These are phyloP conservation scores for Hoplias malabaricus DNA, from an alignment of 2,113 vertebrate genomes.

Conservation along the genomic window DNA sequence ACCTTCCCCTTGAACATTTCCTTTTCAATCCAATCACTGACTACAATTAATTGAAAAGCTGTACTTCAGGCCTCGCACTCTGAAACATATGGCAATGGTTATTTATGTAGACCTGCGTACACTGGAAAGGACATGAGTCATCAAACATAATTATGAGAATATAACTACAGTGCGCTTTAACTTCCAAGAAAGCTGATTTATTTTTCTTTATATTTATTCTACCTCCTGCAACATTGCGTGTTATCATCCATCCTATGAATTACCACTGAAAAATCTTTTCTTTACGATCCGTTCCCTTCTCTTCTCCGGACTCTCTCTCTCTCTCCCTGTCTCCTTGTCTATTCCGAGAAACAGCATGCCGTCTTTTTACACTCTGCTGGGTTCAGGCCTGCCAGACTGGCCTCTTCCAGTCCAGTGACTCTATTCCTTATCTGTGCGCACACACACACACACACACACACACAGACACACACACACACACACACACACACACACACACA, in stretches of 20 bases:
- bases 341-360: conserved; percentile 60
- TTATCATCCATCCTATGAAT: neutral
- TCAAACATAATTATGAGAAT: neutral
- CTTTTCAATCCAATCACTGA: neutral
- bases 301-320: neutral
- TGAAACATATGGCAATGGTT: neutral
- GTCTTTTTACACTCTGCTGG: conserved; percentile 67
- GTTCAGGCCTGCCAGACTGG: conserved; percentile 56
- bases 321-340: conserved; percentile 7
- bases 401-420: conserved; percentile 61
- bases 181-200: neutral
- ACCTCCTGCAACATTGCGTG: neutral
- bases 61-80: neutral
- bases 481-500: conserved; percentile 24
- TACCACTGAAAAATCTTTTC: neutral
- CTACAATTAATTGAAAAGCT: neutral
- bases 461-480: conserved; percentile 17
- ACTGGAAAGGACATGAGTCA: neutral
- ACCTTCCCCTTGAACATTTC: too few species aligned
- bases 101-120: neutral
- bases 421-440: conserved; percentile 26
- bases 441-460: conserved; percentile 20
- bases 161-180: neutral
- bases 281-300: neutral
- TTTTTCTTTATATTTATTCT: neutral